Conservation (phyloP, 1,140 invertebrate genomes). For the Wasmannia auropunctata region DNA sequence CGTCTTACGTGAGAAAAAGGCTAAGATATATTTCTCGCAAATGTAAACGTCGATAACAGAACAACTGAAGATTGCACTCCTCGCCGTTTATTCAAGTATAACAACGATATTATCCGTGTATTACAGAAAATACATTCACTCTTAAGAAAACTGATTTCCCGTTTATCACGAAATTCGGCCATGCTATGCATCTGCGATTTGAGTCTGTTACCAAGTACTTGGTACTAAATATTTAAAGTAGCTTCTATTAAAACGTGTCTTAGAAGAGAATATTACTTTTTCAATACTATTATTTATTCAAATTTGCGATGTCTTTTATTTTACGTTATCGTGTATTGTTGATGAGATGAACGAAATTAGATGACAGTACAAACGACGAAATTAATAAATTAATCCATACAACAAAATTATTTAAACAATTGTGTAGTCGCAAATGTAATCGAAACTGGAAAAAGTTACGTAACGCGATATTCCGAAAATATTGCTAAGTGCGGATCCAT, state of each 20-base stretch:
- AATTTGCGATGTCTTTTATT: not conserved
- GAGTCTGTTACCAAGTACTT: not conserved
- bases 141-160: not conserved
- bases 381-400: not conserved
- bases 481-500: too few species aligned
- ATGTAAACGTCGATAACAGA: conserved; percentile 61
- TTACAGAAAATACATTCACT: conserved; percentile 36
- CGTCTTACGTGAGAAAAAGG: conserved; percentile 29
- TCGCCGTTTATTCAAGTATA: conserved; percentile 47
- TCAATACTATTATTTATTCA: not conserved
- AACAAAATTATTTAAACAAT: not conserved
- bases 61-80: conserved; percentile 54
- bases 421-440: too few species aligned
- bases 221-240: not conserved
- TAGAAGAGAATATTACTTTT: not conserved
- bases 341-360: not conserved
- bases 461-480: too few species aligned
- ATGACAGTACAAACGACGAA: not conserved
- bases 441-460: too few species aligned
- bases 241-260: not conserved
- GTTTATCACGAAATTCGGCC: not conserved
- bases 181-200: not conserved
- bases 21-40: conserved; percentile 49
- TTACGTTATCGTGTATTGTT: not conserved
- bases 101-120: conserved; percentile 49